These are phyloP conservation scores for Paratrypauchen microcephalus DNA, from an alignment of 2,797 vertebrate genomes.

Conservation along the genomic window DNA sequence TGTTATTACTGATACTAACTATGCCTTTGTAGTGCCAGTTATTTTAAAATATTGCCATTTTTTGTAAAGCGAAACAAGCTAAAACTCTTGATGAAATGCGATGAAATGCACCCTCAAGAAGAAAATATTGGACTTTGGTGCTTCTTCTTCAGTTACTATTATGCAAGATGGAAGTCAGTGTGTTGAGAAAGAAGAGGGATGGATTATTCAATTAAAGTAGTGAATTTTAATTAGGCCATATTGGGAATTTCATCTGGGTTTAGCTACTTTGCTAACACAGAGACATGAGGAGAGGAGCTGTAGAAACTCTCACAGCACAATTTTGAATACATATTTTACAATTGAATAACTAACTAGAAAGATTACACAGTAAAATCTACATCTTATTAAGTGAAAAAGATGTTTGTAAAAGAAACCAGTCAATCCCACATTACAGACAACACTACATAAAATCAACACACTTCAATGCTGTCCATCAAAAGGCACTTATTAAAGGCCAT, in stretches of 20 bases:
- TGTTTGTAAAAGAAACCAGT: not conserved
- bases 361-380: not conserved
- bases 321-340: constrained; percentile 1
- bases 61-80: constrained; percentile 17
- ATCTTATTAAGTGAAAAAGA: not conserved
- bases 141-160: constrained; percentile 34
- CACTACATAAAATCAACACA: not conserved
- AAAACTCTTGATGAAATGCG: constrained; percentile 10
- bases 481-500: not conserved
- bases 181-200: constrained; percentile 26
- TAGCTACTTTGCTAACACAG: constrained; percentile 3
- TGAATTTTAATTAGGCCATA: constrained; percentile 33
- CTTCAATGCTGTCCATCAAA: not conserved
- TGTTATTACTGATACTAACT: not conserved
- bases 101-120: constrained; percentile 28
- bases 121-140: constrained; percentile 28
- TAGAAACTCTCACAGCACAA: not conserved
- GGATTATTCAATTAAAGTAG: constrained; percentile 30
- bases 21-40: not conserved
- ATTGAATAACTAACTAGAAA: not conserved
- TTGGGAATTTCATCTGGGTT: constrained; percentile 26
- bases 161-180: constrained; percentile 32
- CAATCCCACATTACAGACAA: not conserved
- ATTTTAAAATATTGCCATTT: not conserved
- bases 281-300: constrained; percentile 22